Evolutionary conservation across 2,888 invertebrate genomes (phyloP), one percentile per base, ranked within the genome.

Genomic region (Harmothoe impar): DNA sequence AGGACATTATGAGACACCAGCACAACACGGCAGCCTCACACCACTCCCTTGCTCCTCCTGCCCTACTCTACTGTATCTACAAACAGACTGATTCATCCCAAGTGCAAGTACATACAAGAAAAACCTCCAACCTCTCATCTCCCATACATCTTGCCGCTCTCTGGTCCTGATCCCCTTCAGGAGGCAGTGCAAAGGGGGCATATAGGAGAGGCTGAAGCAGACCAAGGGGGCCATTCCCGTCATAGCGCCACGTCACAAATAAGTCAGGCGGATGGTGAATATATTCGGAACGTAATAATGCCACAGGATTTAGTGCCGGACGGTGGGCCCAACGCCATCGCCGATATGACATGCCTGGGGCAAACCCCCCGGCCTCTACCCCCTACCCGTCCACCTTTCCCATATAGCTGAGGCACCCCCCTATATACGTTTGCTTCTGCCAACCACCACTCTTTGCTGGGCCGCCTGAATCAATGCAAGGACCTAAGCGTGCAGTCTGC

Each of bases 251-350:
- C 43, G 43, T 43, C 86, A 15, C 54, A 86, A 33, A 52, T 31
- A 86, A 54, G 56, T n/a, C 54, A 54, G 54, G 54, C 17, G 23
- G 54, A 31, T 12, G 54, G 86, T 86, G 86, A 86, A 86, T 86
- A 86, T 86, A 86, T 86, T 86, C 86, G 52, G 17, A 86, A 86
- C 31, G 56, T 86, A 86, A 86, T 86, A 86, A 52, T 86, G 25
- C 43, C 43, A 31, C 84, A 51, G 84, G 84, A 84, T 84, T 84
- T 84, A 84, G 84, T 35, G 84, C 25, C 10, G 51, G n/a, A 33
- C 29, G 1, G 29, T 15, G 51, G 43, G 84, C 35, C 84, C 51
- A 33, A n/a, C 25, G 23, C 86, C 56, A 86, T 52, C n/a, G 52
- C 29, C 31, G 86, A n/a, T 86, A 86, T 86, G 86, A 86, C 86